Conservation (phyloP, 92 coral and sea anemone species). For the Actinernus sp. region DNA sequence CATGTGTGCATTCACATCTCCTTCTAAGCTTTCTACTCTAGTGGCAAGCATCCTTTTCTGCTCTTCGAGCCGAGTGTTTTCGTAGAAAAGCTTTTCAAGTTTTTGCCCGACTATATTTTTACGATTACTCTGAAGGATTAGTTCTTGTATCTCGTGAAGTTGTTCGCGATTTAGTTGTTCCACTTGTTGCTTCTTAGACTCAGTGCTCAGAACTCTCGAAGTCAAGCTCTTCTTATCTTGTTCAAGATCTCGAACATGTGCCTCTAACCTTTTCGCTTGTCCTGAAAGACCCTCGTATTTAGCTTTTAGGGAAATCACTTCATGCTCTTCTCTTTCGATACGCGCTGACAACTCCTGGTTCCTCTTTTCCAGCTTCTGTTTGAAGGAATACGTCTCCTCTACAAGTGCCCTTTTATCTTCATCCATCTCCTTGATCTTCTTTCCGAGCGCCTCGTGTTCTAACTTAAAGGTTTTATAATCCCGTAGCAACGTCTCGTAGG, state of each 20-base stretch:
- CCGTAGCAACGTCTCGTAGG: neutral
- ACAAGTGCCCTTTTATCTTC: slow-evolving; percentile 56
- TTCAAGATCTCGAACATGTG: slow-evolving; percentile 47
- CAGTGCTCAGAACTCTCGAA: slow-evolving; percentile 36
- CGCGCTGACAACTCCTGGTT: slow-evolving; percentile 60
- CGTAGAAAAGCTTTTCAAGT: slow-evolving; percentile 59
- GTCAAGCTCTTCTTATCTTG: slow-evolving; percentile 38
- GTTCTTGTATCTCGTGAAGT: slow-evolving; percentile 46
- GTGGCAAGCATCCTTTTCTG: slow-evolving; percentile 48
- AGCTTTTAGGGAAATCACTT: slow-evolving; percentile 36
- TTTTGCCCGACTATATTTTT: slow-evolving; percentile 45
- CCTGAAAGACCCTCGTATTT: slow-evolving; percentile 46
- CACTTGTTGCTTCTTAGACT: slow-evolving; percentile 52
- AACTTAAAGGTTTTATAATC: neutral
- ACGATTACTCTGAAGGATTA: slow-evolving; percentile 31
- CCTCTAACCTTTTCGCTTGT: slow-evolving; percentile 53
- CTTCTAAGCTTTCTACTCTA: slow-evolving; percentile 42
- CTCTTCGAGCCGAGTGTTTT: slow-evolving; percentile 53
- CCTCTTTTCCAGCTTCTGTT: slow-evolving; percentile 57
- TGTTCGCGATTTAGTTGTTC: slow-evolving; percentile 54
- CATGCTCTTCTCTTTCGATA: slow-evolving; percentile 58
- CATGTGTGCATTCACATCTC: slow-evolving; percentile 42
- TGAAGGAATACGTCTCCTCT: slow-evolving; percentile 67
- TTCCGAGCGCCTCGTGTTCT: neutral
- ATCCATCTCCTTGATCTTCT: slow-evolving; percentile 30